Conservation (phyloP, 1,140 invertebrate genomes). For the Triops longicaudatus region DNA sequence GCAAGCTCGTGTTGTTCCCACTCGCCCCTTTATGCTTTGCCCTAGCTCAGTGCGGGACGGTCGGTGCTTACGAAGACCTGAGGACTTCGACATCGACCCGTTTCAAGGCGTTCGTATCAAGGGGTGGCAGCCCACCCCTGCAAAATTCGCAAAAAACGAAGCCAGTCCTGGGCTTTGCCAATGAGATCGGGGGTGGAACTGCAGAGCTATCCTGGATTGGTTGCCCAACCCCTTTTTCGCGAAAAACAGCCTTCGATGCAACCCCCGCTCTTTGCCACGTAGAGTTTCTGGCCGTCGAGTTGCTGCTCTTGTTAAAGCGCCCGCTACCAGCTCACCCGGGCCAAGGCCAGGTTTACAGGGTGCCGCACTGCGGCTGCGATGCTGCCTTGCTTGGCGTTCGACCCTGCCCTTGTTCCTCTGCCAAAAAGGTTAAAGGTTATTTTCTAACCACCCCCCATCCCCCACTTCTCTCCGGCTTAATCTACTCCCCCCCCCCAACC, state of each 20-base stretch:
- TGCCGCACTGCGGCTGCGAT: conserved; percentile 4
- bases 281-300: background rate
- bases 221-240: background rate
- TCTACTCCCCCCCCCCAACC: background rate
- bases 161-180: background rate
- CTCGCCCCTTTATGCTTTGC: background rate
- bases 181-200: background rate
- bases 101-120: background rate
- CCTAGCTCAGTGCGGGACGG: background rate
- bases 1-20: background rate
- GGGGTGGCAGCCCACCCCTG: background rate
- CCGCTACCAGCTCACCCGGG: background rate
- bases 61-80: background rate
- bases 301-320: too few species aligned
- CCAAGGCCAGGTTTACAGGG: background rate
- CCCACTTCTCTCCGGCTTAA: background rate
- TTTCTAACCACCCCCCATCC: background rate
- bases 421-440: background rate
- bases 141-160: conserved; percentile 1
- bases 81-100: background rate
- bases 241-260: background rate
- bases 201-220: background rate
- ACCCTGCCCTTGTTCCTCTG: background rate
- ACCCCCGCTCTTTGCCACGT: background rate
- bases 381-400: conserved; percentile 1